Evolutionary conservation across 2,113 vertebrate species (phyloP).

Genomic region (Sinocyclocheilus anophthalmus): DNA sequence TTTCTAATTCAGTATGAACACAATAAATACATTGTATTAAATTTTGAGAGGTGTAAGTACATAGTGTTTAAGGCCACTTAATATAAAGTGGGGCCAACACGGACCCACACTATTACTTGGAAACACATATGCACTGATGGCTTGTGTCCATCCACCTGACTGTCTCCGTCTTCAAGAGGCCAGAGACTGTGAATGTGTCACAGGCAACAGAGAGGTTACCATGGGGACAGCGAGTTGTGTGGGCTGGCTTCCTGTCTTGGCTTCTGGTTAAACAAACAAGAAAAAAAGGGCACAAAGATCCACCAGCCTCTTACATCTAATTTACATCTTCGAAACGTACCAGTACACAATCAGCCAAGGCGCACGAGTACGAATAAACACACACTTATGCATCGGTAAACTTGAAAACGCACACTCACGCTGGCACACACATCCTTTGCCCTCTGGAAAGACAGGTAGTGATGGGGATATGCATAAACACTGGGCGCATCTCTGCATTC

Average conservation of each 20-base stretch:
- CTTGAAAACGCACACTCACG: neutral
- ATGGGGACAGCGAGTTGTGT: constrained; percentile 76
- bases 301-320: constrained; percentile 75
- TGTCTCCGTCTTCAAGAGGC: constrained; percentile 64
- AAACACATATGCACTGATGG: constrained; percentile 42
- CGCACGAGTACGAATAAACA: constrained; percentile 12
- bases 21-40: too few species aligned
- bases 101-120: neutral
- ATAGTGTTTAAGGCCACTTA: too few species aligned
- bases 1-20: too few species aligned
- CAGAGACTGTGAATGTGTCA: constrained; percentile 67
- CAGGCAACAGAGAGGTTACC: constrained; percentile 76
- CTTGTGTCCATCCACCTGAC: constrained; percentile 38
- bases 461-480: constrained; percentile 2
- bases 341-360: constrained; percentile 40
- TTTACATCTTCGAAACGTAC: constrained; percentile 76
- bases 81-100: too few species aligned
- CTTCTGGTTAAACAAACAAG: constrained; percentile 83
- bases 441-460: too few species aligned
- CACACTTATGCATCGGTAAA: neutral
- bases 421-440: neutral
- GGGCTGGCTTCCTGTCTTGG: constrained; percentile 79
- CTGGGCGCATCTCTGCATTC: neutral
- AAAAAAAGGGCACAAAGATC: constrained; percentile 68
- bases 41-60: too few species aligned